Percentiles rank a stretch among this genome's conserved stretches.
phyloP scores from a whole-genome alignment of 2,797 vertebrate genomes.

The Pipistrellus nathusii region DNA sequence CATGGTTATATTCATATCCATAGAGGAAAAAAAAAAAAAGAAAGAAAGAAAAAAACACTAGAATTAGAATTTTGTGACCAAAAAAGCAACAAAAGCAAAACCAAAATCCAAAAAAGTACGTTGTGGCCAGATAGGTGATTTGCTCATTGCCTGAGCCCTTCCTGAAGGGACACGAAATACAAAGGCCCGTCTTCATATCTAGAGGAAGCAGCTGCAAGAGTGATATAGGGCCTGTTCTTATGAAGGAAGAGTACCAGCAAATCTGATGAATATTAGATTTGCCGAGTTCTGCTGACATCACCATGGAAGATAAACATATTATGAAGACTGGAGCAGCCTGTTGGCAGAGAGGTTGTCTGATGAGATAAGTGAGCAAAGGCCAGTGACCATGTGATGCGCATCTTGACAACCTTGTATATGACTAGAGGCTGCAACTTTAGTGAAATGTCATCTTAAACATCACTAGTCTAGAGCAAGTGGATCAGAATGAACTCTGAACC shows the following conservation, averaged over 20 bases:
- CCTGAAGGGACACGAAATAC: slow-evolving; percentile 75
- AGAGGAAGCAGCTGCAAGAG: slow-evolving; percentile 89
- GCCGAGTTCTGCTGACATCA: slow-evolving; percentile 88
- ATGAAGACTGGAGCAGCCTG: slow-evolving; percentile 86
- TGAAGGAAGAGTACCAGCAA: slow-evolving; percentile 87
- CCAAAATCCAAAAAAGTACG: neutral
- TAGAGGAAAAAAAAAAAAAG: slow-evolving; percentile 26
- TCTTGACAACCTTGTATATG: slow-evolving; percentile 68
- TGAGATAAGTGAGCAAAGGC: slow-evolving; percentile 86
- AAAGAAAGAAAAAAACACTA: slow-evolving; percentile 26
- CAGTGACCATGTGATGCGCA: slow-evolving; percentile 76
- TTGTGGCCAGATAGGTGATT: slow-evolving; percentile 73
- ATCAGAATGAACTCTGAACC: slow-evolving; percentile 84
- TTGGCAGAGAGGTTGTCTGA: slow-evolving; percentile 85
- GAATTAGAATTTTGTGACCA: slow-evolving; percentile 60
- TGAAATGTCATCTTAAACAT: slow-evolving; percentile 81
- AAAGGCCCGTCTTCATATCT: slow-evolving; percentile 80
- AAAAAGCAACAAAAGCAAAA: neutral
- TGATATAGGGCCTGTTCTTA: slow-evolving; percentile 85
- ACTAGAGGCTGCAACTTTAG: slow-evolving; percentile 71
- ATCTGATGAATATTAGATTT: slow-evolving; percentile 89
- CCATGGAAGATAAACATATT: slow-evolving; percentile 87
- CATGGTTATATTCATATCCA: neutral
- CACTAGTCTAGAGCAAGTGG: slow-evolving; percentile 86
- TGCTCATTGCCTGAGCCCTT: slow-evolving; percentile 80